These are phyloP conservation scores for Cylas formicarius DNA, from an alignment of 1,140 invertebrate species.

Conservation along the genomic window DNA sequence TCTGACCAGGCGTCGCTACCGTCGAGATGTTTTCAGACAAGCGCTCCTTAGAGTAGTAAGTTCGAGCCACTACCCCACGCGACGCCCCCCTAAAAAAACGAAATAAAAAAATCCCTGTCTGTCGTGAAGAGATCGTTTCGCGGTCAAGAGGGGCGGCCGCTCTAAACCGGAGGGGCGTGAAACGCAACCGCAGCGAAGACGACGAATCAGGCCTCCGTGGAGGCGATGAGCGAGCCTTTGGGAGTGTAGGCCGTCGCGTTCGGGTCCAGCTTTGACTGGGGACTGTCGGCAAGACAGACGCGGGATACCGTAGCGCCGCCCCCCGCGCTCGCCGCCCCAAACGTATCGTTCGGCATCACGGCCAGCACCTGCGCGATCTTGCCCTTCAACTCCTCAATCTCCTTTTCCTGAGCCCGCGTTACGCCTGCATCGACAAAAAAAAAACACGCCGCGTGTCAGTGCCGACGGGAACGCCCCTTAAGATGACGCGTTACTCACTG, in stretches of 20 bases:
- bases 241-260: slow-evolving; percentile 89
- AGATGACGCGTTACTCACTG: slow-evolving; percentile 53
- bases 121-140: no score
- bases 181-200: background rate
- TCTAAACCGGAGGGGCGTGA: no score
- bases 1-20: no score
- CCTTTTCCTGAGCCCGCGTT: slow-evolving; percentile 78
- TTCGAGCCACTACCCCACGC: no score
- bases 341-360: slow-evolving; percentile 75
- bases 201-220: slow-evolving; percentile 47
- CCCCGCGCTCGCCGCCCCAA: slow-evolving; percentile 43
- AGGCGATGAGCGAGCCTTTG: slow-evolving; percentile 53
- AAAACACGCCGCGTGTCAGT: slow-evolving; percentile 22
- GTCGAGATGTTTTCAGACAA: no score
- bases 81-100: no score
- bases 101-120: no score
- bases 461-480: slow-evolving; percentile 1
- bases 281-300: slow-evolving; percentile 45
- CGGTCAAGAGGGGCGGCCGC: no score
- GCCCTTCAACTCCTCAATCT: slow-evolving; percentile 82
- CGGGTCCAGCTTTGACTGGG: slow-evolving; percentile 71
- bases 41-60: no score
- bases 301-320: slow-evolving; percentile 48
- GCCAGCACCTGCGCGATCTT: slow-evolving; percentile 88
- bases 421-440: slow-evolving; percentile 56